A percentile compares a stretch with the other conserved stretches of the same genome.
Evolutionary conservation across 2,113 vertebrate species (phyloP).

Genomic region (Oryzias curvinotus): DNA sequence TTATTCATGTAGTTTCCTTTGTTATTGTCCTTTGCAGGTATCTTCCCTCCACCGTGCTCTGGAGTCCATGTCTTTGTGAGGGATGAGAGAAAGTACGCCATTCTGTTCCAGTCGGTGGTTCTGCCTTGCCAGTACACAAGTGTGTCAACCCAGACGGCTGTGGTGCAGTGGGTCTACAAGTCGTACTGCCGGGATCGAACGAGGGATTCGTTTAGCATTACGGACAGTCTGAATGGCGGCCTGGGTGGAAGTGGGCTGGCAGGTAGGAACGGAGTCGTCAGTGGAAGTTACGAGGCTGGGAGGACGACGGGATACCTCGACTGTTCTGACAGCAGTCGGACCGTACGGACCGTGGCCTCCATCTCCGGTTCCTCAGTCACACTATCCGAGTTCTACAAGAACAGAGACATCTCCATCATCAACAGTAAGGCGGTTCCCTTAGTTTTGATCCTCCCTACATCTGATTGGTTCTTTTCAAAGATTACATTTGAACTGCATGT

Average conservation of each 20-base stretch:
- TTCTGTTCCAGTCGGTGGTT: slow-evolving; percentile 70
- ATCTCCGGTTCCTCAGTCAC: slow-evolving; percentile 66
- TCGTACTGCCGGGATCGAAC: slow-evolving; percentile 73
- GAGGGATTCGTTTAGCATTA: slow-evolving; percentile 54
- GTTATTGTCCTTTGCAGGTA: slow-evolving; percentile 37
- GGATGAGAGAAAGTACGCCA: slow-evolving; percentile 57
- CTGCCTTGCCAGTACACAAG: slow-evolving; percentile 72
- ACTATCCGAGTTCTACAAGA: slow-evolving; percentile 73
- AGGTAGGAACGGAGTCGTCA: slow-evolving; percentile 3
- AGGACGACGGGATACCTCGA: slow-evolving; percentile 56
- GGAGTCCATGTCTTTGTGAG: slow-evolving; percentile 63
- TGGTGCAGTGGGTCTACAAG: slow-evolving; percentile 74
- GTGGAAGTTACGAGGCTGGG: slow-evolving; percentile 35
- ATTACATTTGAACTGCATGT: neutral
- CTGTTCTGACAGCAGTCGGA: slow-evolving; percentile 69
- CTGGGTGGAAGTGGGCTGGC: slow-evolving; percentile 41
- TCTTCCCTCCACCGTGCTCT: slow-evolving; percentile 39
- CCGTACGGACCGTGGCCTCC: slow-evolving; percentile 69
- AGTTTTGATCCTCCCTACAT: neutral
- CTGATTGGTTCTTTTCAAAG: too few species aligned
- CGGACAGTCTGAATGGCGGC: slow-evolving; percentile 39
- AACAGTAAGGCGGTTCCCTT: slow-evolving; percentile 57
- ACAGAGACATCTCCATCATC: slow-evolving; percentile 72
- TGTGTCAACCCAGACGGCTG: slow-evolving; percentile 63
- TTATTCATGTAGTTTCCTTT: neutral